phyloP scores from a whole-genome alignment of 35 echinoderm and acorn worm genomes.

The Lytechinus variegatus region DNA sequence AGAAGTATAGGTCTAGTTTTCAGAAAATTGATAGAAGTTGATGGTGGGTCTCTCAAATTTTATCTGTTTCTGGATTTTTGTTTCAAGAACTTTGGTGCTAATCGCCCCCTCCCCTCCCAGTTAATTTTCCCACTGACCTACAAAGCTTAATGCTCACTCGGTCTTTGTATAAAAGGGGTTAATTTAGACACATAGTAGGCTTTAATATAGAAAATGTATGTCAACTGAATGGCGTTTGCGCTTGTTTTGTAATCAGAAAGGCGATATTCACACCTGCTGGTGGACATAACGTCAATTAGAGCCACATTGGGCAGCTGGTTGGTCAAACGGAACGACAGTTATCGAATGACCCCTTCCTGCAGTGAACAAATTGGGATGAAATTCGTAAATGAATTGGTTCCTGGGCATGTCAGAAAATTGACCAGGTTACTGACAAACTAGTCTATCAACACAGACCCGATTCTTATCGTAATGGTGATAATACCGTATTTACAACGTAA shows the following conservation, averaged over 20 bases:
- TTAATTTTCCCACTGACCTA: no score
- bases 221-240: background rate
- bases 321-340: background rate
- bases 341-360: background rate
- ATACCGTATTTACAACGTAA: no score
- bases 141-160: no score
- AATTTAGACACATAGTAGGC: no score
- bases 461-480: background rate
- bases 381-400: conserved; percentile 20
- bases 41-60: no score
- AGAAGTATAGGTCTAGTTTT: no score
- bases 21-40: no score
- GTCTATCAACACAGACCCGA: background rate
- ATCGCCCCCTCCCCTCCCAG: no score
- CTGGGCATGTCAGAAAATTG: background rate
- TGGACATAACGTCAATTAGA: background rate
- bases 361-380: background rate
- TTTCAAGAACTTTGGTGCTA: no score
- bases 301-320: background rate
- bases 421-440: background rate
- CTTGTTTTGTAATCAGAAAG: background rate
- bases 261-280: background rate
- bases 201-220: no score
- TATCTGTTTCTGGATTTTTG: no score
- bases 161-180: no score